Evolutionary conservation across 92 coral and sea anemone species (phyloP), one percentile per base, ranked within the genome.

Genomic region (Porites lobata): DNA sequence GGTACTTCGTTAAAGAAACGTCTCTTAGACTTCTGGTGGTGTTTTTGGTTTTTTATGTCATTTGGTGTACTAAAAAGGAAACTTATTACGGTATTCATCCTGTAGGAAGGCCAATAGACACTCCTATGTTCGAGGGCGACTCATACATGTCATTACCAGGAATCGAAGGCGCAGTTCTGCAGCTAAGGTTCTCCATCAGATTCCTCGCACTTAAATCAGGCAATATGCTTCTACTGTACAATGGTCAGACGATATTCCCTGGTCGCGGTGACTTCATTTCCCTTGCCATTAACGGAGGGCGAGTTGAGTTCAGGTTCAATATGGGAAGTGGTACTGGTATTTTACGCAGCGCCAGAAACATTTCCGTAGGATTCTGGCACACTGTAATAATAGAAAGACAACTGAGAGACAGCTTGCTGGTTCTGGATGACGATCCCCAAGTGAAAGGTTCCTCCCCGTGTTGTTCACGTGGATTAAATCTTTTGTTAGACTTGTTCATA

Each of bases 121-220:
- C 93, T 11, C 98, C 98, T 12, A 88, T 90, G 98, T 95, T 95
- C 91, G 93, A 95, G 57, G 94, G 94, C 21, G 57, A 82, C 50
- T 95, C 96, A 11, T 95, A 86, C 85, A 91, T 95, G 93, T 91
- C 96, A 24, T 95, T 81, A 85, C 90, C 98, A 52, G 96, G 96
- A 51, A 95, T 95, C 75, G 93, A 95, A 87, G 98, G 98, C 69
- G 98, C 93, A 59, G 74, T 84, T 64, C 86, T 83, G 32, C 93
- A 93, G 20, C 87, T 91, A 82, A 95, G 89, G 81, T 75, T 95
- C 58, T 78, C 90, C 84, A 84, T 95, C 61, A 91, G 79, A 80
- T 93, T 95, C 67, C 93, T 91, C 90, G 73, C 85, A 24, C 92
- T 84, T 65, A 93, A 93, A 51, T 71, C 81, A n/a, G 79, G 86